Conservation (phyloP, 2,888 invertebrate species). For the Plebejus melissa region DNA sequence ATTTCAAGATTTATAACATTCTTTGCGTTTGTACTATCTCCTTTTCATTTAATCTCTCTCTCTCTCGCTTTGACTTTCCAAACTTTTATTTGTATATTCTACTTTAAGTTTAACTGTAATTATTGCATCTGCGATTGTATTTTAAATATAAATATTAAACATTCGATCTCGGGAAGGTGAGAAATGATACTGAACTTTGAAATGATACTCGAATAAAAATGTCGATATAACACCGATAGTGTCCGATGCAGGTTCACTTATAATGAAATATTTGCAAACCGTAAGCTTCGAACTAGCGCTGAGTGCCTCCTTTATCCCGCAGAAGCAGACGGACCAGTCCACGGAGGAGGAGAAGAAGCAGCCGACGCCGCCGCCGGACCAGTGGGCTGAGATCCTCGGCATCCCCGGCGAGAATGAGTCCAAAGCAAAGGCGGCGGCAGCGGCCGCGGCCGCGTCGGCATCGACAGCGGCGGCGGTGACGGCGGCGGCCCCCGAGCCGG, state of each 20-base stretch:
- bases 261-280: conserved; percentile 16
- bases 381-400: conserved; percentile 72
- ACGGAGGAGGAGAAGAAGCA: conserved; percentile 62
- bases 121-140: conserved; percentile 25
- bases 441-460: conserved; percentile 33
- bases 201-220: neutral
- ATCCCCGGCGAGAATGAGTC: conserved; percentile 57
- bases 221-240: conserved; percentile 30
- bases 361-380: conserved; percentile 70
- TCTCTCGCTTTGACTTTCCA: neutral
- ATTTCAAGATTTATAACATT: neutral
- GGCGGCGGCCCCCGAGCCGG: conserved; percentile 38
- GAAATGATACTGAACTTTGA: neutral
- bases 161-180: neutral
- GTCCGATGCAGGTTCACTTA: conserved; percentile 65
- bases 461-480: conserved; percentile 35
- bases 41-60: neutral
- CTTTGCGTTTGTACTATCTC: neutral
- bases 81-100: neutral
- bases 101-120: neutral
- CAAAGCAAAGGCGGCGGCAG: conserved; percentile 40
- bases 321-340: conserved; percentile 43
- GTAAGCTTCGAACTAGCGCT: conserved; percentile 26
- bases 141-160: neutral
- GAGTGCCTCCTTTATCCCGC: conserved; percentile 41